Evolutionary conservation across 2,113 vertebrate genomes (phyloP).

Genomic region (Nothoprocta perdicaria): DNA sequence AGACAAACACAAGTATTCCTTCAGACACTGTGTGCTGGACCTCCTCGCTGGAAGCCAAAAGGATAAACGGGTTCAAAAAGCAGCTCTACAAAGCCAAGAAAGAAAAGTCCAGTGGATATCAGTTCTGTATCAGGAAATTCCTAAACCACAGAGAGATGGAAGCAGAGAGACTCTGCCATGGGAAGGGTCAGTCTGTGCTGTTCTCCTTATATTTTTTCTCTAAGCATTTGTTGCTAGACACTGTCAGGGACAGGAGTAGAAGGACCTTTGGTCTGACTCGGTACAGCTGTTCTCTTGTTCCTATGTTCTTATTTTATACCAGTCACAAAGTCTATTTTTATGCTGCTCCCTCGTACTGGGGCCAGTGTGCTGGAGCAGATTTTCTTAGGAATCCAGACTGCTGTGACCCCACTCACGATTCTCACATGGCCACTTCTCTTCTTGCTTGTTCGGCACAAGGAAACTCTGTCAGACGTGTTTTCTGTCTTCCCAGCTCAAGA

Average conservation of each 20-base stretch:
- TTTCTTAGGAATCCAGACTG: conserved; percentile 32
- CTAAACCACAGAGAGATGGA: neutral
- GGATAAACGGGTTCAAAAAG: neutral
- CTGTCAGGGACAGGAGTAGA: conserved; percentile 31
- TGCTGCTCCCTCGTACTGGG: conserved; percentile 13
- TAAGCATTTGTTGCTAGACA: conserved; percentile 5
- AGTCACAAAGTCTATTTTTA: conserved; percentile 54
- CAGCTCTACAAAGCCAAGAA: neutral
- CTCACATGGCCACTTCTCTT: neutral
- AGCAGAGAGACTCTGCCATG: neutral
- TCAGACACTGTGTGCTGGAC: accelerated
- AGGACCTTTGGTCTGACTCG: conserved; percentile 26
- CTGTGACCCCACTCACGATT: neutral
- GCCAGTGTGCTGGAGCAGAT: conserved; percentile 7
- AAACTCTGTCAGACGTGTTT: neutral
- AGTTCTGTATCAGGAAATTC: neutral
- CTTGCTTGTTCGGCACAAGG: neutral
- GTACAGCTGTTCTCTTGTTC: conserved; percentile 54
- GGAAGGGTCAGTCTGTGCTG: neutral
- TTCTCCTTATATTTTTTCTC: conserved; percentile 2
- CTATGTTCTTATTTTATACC: conserved; percentile 54
- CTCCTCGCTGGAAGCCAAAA: neutral
- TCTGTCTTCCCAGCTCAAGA: neutral
- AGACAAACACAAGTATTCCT: neutral
- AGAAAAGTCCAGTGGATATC: neutral